A percentile compares a stretch with the other conserved stretches of the same genome.
phyloP scores from a whole-genome alignment of 2,888 invertebrate species.

The Hydraecia micacea region DNA sequence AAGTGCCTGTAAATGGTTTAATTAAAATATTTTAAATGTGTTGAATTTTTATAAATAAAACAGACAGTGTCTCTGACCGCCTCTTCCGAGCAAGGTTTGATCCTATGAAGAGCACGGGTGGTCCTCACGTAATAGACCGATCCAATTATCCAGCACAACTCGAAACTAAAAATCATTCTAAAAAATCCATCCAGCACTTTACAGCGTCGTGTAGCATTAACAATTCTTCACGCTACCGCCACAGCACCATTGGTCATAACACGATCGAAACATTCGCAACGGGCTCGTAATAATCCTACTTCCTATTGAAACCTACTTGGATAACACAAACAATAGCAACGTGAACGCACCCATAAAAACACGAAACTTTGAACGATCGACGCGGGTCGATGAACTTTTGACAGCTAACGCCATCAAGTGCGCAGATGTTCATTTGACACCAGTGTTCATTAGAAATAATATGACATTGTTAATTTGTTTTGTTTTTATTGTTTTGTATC shows the following conservation, averaged over 20 bases:
- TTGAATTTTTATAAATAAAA: neutral
- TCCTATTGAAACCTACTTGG: conserved; percentile 81
- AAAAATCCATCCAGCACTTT: conserved; percentile 47
- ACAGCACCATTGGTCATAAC: conserved; percentile 65
- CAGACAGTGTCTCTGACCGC: neutral
- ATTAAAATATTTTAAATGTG: too few relatives aligned
- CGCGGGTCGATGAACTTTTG: conserved; percentile 79
- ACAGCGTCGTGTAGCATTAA: conserved; percentile 58
- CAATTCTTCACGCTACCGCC: conserved; percentile 62
- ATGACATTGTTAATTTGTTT: conserved; percentile 65
- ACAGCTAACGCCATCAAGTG: conserved; percentile 74
- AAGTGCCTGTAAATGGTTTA: too few relatives aligned
- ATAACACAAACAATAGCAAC: conserved; percentile 86
- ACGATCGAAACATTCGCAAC: conserved; percentile 69
- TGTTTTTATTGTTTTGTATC: conserved; percentile 53
- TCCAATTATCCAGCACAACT: conserved; percentile 17
- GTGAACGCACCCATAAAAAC: conserved; percentile 87
- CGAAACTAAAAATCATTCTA: conserved; percentile 45
- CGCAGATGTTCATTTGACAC: conserved; percentile 68
- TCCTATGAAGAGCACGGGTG: neutral
- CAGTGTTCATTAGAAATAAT: conserved; percentile 67
- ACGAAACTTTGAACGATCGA: conserved; percentile 81
- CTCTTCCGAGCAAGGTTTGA: too few relatives aligned
- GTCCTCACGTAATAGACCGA: conserved; percentile 18
- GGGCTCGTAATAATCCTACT: conserved; percentile 74